phyloP scores from a whole-genome alignment of 2,888 invertebrate species.

The Chromoteleia sp. region DNA sequence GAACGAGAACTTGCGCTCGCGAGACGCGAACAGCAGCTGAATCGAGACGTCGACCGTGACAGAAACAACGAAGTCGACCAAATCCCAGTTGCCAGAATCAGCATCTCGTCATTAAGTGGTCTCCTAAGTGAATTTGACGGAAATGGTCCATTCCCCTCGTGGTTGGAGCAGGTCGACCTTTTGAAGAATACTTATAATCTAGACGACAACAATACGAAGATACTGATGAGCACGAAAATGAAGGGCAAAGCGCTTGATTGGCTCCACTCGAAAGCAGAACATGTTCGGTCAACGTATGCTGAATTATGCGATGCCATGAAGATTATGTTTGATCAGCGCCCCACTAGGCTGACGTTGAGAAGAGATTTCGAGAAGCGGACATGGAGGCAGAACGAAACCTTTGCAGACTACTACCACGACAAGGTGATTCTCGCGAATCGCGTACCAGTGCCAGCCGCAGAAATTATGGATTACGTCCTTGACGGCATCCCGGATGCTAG shows the following conservation, averaged over 20 bases:
- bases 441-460: conserved; percentile 55
- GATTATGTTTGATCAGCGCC: conserved; percentile 64
- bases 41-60: too few species aligned
- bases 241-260: background rate
- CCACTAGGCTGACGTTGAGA: conserved; percentile 38
- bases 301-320: conserved; percentile 7
- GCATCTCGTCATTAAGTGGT: conserved; percentile 33
- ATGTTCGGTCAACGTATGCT: conserved; percentile 27
- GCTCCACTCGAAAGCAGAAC: conserved; percentile 55
- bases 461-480: conserved; percentile 66
- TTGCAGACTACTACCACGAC: conserved; percentile 68
- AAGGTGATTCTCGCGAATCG: conserved; percentile 68
- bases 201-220: conserved; percentile 50
- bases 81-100: background rate
- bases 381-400: conserved; percentile 60
- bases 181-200: conserved; percentile 46
- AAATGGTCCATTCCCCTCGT: conserved; percentile 45
- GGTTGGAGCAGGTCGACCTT: conserved; percentile 62
- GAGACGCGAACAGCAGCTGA: background rate
- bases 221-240: conserved; percentile 54
- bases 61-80: background rate
- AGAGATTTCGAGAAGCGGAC: conserved; percentile 63
- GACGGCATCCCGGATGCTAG: conserved; percentile 62
- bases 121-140: conserved; percentile 62
- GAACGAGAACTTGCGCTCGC: conserved; percentile 1